A percentile compares a stretch with the other conserved stretches of the same genome.
phyloP scores from a whole-genome alignment of 2,888 invertebrate species.

The Agrotis segetum region DNA sequence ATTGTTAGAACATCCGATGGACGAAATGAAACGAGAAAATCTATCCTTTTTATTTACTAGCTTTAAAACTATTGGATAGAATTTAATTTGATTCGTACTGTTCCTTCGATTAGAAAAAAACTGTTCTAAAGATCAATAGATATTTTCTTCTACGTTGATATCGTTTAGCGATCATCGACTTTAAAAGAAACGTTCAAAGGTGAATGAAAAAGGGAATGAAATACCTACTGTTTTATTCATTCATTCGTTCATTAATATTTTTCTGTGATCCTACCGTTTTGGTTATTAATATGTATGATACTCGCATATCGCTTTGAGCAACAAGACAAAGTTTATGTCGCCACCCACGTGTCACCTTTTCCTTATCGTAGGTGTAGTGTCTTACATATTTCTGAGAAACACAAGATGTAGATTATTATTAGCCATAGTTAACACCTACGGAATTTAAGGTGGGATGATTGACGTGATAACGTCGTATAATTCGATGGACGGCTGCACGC shows the following conservation, averaged over 20 bases:
- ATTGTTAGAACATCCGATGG: conserved; percentile 25
- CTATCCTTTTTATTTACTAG: conserved; percentile 1
- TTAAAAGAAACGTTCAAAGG: conserved; percentile 16
- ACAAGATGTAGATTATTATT: background rate
- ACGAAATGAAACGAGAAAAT: conserved; percentile 15
- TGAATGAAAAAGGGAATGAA: conserved; percentile 40
- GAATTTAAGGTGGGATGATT: background rate
- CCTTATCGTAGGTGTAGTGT: background rate
- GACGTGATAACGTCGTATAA: too few relatives aligned
- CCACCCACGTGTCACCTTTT: conserved; percentile 1
- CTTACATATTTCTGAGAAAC: conserved; percentile 14
- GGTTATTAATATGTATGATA: conserved; percentile 25
- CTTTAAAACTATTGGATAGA: conserved; percentile 17
- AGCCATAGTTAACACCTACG: background rate
- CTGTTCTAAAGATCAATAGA: background rate
- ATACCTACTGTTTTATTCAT: conserved; percentile 30
- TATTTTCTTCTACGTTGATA: background rate
- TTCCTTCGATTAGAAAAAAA: background rate
- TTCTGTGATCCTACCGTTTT: conserved; percentile 14
- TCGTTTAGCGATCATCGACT: conserved; percentile 1
- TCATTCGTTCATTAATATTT: conserved; percentile 21
- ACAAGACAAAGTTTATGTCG: background rate
- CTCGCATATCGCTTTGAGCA: conserved; percentile 1
- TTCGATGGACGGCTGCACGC: too few relatives aligned
- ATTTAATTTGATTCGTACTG: conserved; percentile 26